Conservation (phyloP, 2,888 invertebrate genomes). For the Pimpla rufipes region DNA sequence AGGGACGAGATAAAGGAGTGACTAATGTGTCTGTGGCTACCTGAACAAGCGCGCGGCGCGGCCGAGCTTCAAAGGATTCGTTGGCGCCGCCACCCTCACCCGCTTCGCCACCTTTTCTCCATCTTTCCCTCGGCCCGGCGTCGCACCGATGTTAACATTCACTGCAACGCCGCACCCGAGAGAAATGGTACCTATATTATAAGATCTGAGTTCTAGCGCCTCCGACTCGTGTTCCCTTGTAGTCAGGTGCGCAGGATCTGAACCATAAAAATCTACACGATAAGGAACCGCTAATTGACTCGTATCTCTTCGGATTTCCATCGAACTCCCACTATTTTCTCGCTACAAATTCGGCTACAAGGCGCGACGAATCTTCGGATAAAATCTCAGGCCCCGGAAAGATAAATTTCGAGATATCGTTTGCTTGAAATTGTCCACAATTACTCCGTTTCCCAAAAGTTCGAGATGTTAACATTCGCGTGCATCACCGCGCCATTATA, state of each 20-base stretch:
- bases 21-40: conserved; percentile 85
- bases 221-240: neutral
- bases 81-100: conserved; percentile 83
- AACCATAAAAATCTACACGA: conserved; percentile 30
- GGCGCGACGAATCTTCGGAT: neutral
- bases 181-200: conserved; percentile 22
- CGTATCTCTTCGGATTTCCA: conserved; percentile 49
- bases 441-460: too few relatives aligned
- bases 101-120: conserved; percentile 77
- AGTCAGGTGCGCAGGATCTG: neutral
- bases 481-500: too few relatives aligned
- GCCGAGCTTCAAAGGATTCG: conserved; percentile 83
- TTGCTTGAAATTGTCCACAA: too few relatives aligned
- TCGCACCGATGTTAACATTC: conserved; percentile 52
- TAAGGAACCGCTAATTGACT: conserved; percentile 55
- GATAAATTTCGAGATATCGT: neutral
- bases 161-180: conserved; percentile 29
- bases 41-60: conserved; percentile 83
- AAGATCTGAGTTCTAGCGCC: conserved; percentile 41
- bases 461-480: too few relatives aligned
- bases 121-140: conserved; percentile 68
- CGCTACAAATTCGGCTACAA: neutral
- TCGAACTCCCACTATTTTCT: conserved; percentile 31
- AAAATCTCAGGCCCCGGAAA: neutral
- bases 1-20: conserved; percentile 80